These are phyloP conservation scores for Elysia crispata DNA, from an alignment of 2,888 invertebrate genomes.

Conservation along the genomic window DNA sequence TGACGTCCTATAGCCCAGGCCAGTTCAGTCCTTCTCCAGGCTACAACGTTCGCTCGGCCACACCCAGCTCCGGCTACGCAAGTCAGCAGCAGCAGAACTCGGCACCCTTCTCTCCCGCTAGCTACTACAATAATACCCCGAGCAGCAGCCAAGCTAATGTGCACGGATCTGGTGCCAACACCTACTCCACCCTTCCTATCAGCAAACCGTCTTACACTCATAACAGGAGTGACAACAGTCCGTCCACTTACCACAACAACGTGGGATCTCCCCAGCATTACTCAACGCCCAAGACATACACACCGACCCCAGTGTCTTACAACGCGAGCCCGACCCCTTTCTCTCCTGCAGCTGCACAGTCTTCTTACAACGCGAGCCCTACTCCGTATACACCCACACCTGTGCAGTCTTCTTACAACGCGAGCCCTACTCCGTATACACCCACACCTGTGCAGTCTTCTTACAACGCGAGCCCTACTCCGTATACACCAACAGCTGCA, in stretches of 20 bases:
- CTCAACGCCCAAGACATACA: conserved; percentile 33
- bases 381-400: no score
- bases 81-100: neutral
- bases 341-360: no score
- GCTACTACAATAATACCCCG: neutral
- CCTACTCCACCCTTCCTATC: conserved; percentile 33
- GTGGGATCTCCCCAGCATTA: conserved; percentile 33
- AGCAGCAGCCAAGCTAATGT: conserved; percentile 29
- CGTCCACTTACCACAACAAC: neutral
- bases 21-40: neutral
- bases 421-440: no score
- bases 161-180: conserved; percentile 35
- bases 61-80: neutral
- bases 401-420: no score
- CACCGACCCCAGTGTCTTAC: no score
- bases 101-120: neutral
- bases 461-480: no score
- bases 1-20: no score
- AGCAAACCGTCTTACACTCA: conserved; percentile 10
- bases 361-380: no score
- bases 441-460: no score
- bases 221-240: neutral
- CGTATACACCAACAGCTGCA: no score
- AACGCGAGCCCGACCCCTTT: no score
- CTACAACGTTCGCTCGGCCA: neutral